phyloP scores from a whole-genome alignment of 2,888 invertebrate species.

The Caenorhabditis sulstoni region DNA sequence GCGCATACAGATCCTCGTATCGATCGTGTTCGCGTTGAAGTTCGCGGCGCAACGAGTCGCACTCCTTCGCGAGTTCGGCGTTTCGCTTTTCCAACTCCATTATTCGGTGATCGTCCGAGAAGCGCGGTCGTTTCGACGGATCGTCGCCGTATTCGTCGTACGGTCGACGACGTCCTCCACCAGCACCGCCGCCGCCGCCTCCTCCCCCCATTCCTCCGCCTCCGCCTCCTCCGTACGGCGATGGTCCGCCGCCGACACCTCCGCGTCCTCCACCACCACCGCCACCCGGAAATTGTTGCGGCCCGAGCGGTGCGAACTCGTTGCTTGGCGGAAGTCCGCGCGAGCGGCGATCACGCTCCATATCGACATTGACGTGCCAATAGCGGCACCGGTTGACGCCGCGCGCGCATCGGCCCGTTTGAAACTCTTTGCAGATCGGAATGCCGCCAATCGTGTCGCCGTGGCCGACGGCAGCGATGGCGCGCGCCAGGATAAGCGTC shows the following conservation, averaged over 20 bases:
- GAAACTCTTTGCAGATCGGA: constrained; percentile 80
- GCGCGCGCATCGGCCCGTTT: constrained; percentile 77
- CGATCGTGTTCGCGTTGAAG: constrained; percentile 74
- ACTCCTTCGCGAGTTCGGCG: constrained; percentile 71
- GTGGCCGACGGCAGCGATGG: constrained; percentile 80
- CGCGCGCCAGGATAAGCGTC: constrained; percentile 83
- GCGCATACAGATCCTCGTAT: constrained; percentile 75
- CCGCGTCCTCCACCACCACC: constrained; percentile 24
- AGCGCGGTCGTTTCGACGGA: constrained; percentile 54
- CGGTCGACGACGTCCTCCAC: constrained; percentile 36
- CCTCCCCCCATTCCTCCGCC: constrained; percentile 28
- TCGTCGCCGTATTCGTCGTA: constrained; percentile 44
- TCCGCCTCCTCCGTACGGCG: constrained; percentile 22
- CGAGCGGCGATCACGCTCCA: constrained; percentile 80
- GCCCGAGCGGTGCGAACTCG: constrained; percentile 22
- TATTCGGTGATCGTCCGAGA: constrained; percentile 50
- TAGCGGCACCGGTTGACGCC: constrained; percentile 79
- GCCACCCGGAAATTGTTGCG: constrained; percentile 17
- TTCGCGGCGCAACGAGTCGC: constrained; percentile 73
- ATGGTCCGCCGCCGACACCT: constrained; percentile 38
- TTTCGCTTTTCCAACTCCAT: constrained; percentile 71
- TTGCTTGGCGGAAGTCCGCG: constrained; percentile 82
- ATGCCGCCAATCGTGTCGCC: constrained; percentile 79
- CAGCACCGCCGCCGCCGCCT: constrained; percentile 41
- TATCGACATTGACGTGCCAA: constrained; percentile 79